These are phyloP conservation scores for Perdix hodgsoniae DNA, from an alignment of 2,797 vertebrate species.

Conservation along the genomic window DNA sequence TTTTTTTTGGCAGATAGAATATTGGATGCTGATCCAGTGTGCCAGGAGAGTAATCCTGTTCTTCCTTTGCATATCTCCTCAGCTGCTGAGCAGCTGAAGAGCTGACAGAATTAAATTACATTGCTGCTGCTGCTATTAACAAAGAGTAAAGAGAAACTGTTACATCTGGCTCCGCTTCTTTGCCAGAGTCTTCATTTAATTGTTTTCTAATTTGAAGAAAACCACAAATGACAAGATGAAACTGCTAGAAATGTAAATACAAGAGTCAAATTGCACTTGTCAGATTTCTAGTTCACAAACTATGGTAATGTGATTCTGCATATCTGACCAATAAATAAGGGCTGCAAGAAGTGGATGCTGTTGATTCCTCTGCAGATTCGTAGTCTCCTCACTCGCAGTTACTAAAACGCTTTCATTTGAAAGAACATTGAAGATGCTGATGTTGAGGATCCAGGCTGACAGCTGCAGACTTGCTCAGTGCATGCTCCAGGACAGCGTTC, in stretches of 20 bases:
- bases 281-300: constrained; percentile 80
- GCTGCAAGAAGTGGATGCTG: neutral
- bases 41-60: constrained; percentile 71
- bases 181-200: constrained; percentile 85
- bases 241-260: constrained; percentile 83
- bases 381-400: neutral
- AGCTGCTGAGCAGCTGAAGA: constrained; percentile 81
- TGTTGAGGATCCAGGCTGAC: constrained; percentile 22
- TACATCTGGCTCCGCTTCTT: constrained; percentile 82
- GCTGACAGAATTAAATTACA: constrained; percentile 83
- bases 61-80: constrained; percentile 78
- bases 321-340: constrained; percentile 75
- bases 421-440: neutral
- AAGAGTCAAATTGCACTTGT: constrained; percentile 83
- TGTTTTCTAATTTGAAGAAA: constrained; percentile 86
- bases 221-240: constrained; percentile 84
- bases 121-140: constrained; percentile 80
- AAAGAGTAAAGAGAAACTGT: constrained; percentile 74
- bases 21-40: constrained; percentile 50
- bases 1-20: constrained; percentile 56
- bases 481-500: constrained; percentile 18
- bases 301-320: constrained; percentile 69
- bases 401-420: constrained; percentile 23
- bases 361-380: constrained; percentile 3
- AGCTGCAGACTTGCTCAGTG: constrained; percentile 44